These are phyloP conservation scores for Himalopsyche japonica DNA, from an alignment of 2,888 invertebrate species.

Conservation along the genomic window DNA sequence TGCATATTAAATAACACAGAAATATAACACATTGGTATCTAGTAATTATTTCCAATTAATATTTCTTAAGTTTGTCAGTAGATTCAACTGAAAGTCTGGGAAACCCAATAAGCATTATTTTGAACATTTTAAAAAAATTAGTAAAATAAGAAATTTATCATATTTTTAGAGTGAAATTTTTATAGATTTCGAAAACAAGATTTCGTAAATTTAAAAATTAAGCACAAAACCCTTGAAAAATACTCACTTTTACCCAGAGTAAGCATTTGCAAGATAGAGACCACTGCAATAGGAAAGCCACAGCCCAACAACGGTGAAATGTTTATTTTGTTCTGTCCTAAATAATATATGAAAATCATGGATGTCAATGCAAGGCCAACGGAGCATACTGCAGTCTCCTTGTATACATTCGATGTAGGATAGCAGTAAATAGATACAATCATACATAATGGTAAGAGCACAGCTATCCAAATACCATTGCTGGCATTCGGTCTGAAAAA, in stretches of 20 bases:
- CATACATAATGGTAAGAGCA: conserved; percentile 33
- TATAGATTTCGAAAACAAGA: too few relatives aligned
- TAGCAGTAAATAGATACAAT: conserved; percentile 2
- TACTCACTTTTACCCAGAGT: background rate
- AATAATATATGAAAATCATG: conserved; percentile 12
- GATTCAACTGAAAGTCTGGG: too few relatives aligned
- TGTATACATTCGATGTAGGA: conserved; percentile 18
- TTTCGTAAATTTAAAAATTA: too few relatives aligned
- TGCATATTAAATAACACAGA: too few relatives aligned
- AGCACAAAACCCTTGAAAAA: too few relatives aligned
- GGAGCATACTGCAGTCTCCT: conserved; percentile 28
- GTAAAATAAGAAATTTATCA: too few relatives aligned
- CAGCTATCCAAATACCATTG: conserved; percentile 54
- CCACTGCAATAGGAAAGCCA: background rate
- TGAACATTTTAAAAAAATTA: too few relatives aligned
- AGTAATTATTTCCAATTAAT: too few relatives aligned
- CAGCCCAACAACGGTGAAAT: background rate
- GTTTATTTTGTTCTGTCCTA: background rate
- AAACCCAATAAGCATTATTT: too few relatives aligned
- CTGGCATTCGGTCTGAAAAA: conserved; percentile 49
- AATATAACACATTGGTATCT: too few relatives aligned
- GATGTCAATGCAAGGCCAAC: conserved; percentile 33
- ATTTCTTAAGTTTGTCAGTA: too few relatives aligned
- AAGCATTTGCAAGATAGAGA: background rate
- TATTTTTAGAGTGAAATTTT: too few relatives aligned